Conservation (phyloP, 2,888 invertebrate genomes). For the Tridacna crocea region DNA sequence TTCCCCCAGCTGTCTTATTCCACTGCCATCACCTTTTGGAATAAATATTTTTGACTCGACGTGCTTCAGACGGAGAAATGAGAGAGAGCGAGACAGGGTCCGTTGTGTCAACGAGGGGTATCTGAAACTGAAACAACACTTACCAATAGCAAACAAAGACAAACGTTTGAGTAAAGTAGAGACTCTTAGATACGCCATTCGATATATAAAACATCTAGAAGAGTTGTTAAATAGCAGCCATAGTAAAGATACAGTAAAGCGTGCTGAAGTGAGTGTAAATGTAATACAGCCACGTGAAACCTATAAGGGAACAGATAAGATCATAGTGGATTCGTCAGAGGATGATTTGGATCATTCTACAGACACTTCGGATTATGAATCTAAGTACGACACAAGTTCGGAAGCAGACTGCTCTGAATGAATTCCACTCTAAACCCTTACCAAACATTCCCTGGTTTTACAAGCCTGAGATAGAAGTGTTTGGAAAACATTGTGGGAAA, state of each 20-base stretch:
- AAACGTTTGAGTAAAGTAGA: constrained; percentile 83
- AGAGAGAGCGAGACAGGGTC: constrained; percentile 82
- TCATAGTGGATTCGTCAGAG: constrained; percentile 7
- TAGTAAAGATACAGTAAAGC: background rate
- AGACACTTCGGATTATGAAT: constrained; percentile 25
- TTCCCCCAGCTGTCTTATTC: constrained; percentile 80
- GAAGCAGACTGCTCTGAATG: constrained; percentile 1
- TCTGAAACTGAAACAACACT: constrained; percentile 76
- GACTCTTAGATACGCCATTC: constrained; percentile 81
- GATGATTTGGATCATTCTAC: background rate
- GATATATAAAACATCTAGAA: constrained; percentile 81
- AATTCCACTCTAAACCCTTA: background rate
- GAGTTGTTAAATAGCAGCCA: constrained; percentile 42
- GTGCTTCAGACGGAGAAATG: constrained; percentile 82
- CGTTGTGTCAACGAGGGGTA: constrained; percentile 83
- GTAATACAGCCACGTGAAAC: background rate
- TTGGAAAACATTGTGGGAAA: too few relatives aligned
- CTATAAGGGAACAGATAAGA: background rate
- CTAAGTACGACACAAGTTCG: constrained; percentile 16
- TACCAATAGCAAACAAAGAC: constrained; percentile 81
- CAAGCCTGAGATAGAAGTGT: too few relatives aligned
- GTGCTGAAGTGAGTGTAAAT: background rate
- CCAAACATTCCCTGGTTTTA: too few relatives aligned
- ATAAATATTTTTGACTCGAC: constrained; percentile 74
- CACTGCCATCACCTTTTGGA: constrained; percentile 75